Conservation (phyloP, 2,888 invertebrate species). For the Acleris literana region DNA sequence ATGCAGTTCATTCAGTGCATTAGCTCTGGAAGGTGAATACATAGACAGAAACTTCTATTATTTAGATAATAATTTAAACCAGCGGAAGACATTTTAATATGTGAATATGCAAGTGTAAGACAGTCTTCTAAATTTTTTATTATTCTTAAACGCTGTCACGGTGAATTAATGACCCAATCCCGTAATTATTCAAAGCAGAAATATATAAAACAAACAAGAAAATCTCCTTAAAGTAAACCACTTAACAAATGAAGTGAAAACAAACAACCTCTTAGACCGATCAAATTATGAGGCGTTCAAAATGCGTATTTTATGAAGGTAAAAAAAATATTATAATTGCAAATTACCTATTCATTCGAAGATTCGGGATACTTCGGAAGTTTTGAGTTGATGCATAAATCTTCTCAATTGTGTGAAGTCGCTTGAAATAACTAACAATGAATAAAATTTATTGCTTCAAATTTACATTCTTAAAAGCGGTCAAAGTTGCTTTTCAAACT, state of each 20-base stretch:
- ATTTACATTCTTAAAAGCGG: constrained; percentile 55
- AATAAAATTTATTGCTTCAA: constrained; percentile 65
- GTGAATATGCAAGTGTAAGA: no score
- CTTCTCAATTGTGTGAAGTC: constrained; percentile 64
- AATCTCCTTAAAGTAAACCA: not conserved
- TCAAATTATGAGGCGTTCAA: constrained; percentile 13
- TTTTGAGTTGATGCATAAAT: constrained; percentile 62
- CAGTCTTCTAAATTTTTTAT: no score
- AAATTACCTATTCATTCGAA: constrained; percentile 46
- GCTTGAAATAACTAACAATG: constrained; percentile 64
- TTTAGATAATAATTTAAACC: no score
- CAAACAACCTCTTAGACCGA: constrained; percentile 20
- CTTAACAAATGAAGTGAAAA: constrained; percentile 5
- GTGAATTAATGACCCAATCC: not conserved
- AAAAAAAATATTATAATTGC: constrained; percentile 50
- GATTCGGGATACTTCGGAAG: constrained; percentile 51
- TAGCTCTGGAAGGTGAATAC: constrained; percentile 9
- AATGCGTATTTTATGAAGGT: constrained; percentile 19
- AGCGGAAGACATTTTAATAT: no score
- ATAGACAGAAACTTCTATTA: not conserved
- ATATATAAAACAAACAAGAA: constrained; percentile 3
- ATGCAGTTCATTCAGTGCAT: no score
- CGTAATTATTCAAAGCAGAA: not conserved
- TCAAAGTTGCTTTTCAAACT: constrained; percentile 28
- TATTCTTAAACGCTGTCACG: not conserved